Base-by-base conservation (phyloP, 2,113 vertebrate genomes). In the Hippocampus guttulatus region DNA sequence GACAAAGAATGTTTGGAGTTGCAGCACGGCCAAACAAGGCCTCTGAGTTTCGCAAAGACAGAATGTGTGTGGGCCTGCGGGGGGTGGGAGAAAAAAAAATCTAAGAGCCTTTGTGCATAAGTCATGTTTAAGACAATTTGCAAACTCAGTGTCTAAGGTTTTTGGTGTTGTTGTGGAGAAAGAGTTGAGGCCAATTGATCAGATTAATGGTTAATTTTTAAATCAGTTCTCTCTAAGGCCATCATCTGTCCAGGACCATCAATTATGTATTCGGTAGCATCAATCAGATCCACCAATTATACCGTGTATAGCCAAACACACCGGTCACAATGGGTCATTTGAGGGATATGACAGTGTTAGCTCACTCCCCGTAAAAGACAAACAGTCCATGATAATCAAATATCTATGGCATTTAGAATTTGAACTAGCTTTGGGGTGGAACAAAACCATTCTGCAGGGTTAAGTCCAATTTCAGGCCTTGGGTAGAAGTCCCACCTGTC, bases 1-100 rank as follows among this genome's bases (percentile, higher is more conserved):
- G 80, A 68, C 55, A 20, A 85, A 80, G 89, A 91, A 90, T 90
- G 86, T 82, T 88, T 84, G 77, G 70, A 68, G 77, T 75, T 66
- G 70, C 74, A 73, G 69, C 71, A 62, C 25, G 69, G 80, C 78
- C 77, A 85, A 81, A 85, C 82, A 83, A 81, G 78, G 70, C 67
- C 57, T 80, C 47, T 2, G 25, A 78, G 61, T 71, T 27, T 75
- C 60, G 60, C 64, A 74, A 67, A 18, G 49, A 57, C 66, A 68
- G 71, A 72, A 74, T 73, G 68, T 51, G 71, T 71, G 76, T 58
- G 55, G 75, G 71, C 70, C 69, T 61, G 69, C 70, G 76, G 55
- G 54, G 79, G 71, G 38, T 9, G 21, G 64, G 33, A 63, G 69
- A 81, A 68, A 83, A 79, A 73, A 54, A 73, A 30, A 27, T 16